These are phyloP conservation scores for Propithecus coquereli DNA, from an alignment of 2,113 vertebrate genomes.

Conservation along the genomic window DNA sequence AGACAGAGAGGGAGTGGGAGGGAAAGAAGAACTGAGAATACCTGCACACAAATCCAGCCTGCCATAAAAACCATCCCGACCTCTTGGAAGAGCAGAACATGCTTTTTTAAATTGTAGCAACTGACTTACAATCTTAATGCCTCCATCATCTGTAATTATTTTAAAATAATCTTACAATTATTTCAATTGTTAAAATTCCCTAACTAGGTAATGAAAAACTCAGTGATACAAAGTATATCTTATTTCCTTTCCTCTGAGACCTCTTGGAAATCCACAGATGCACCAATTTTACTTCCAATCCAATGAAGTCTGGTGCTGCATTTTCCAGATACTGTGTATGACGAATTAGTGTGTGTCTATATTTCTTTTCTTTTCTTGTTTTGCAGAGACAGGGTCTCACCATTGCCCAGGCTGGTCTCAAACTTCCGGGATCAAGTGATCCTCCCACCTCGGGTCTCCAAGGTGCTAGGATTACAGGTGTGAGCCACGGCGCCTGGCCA, in stretches of 20 bases:
- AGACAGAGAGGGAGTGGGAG: background rate
- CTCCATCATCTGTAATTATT: background rate
- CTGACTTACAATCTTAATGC: background rate
- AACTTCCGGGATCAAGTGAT: too few relatives aligned
- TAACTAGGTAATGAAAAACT: background rate
- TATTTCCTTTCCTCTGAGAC: background rate
- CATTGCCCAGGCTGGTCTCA: too few relatives aligned
- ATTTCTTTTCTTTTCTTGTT: background rate
- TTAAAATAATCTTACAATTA: background rate
- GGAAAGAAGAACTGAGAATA: background rate
- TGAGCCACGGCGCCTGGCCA: too few relatives aligned
- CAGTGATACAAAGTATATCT: background rate
- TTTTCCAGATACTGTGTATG: background rate
- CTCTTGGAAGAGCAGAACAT: background rate
- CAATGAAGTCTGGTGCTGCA: background rate
- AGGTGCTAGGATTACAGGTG: too few relatives aligned
- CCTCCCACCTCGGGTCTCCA: too few relatives aligned
- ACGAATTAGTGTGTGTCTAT: background rate
- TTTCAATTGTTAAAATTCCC: background rate
- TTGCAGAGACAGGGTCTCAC: too few relatives aligned
- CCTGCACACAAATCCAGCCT: rapidly evolving
- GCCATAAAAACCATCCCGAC: background rate
- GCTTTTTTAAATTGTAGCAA: background rate
- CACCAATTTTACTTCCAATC: background rate
- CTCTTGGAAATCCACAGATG: background rate